phyloP scores from a whole-genome alignment of 1,140 invertebrate genomes.

The Meloidogyne exigua region DNA sequence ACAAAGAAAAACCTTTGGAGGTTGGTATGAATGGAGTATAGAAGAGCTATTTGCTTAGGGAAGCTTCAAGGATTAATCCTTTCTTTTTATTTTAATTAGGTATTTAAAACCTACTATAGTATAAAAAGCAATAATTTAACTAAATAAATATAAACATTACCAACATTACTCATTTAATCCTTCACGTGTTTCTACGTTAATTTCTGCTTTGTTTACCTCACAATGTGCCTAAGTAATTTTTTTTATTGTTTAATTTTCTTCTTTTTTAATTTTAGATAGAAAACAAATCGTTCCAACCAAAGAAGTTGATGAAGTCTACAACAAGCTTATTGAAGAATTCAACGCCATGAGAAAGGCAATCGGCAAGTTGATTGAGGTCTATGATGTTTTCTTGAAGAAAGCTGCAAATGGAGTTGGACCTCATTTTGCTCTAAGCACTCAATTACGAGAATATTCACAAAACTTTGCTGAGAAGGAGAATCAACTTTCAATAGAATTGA shows the following conservation, averaged over 20 bases:
- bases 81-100: no score
- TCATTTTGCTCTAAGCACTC: neutral
- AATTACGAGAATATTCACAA: neutral
- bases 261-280: neutral
- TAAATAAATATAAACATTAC: no score
- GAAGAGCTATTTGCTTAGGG: no score
- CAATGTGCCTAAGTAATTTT: neutral
- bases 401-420: neutral
- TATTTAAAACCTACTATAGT: no score
- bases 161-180: no score
- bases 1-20: no score
- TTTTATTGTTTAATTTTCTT: neutral
- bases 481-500: neutral
- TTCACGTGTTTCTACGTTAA: neutral
- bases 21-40: no score
- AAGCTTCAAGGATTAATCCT: no score
- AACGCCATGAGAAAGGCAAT: neutral
- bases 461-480: neutral
- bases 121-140: no score
- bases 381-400: constrained; percentile 2
- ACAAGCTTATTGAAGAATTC: neutral
- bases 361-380: constrained; percentile 1
- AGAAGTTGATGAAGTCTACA: neutral
- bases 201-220: neutral
- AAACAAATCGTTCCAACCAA: neutral